Base-by-base conservation (phyloP, 1,140 invertebrate species). In the Hycleus phaleratus region DNA sequence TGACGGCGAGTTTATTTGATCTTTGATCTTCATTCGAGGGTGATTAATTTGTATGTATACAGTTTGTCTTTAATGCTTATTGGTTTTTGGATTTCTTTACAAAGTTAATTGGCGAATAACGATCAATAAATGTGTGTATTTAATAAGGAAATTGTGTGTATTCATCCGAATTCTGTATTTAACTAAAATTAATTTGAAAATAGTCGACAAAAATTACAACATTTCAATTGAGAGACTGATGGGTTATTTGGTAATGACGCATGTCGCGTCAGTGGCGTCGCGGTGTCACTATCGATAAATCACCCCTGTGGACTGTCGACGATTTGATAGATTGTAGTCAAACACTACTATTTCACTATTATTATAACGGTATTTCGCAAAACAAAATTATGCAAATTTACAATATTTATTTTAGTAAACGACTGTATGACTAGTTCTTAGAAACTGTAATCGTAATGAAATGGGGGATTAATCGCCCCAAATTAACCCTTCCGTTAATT, bases 401-500 rank as follows among this genome's bases (percentile, higher is more conserved):
- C 7, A 32, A 32, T 2, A 32, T 32, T 32, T 32, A 32, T 32
- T 32, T 32, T 32, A 32, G 32, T 5, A 32, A 32, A 7, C 4
- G 32, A 4, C 7, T 32, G 0, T 32, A 32, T 7, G 32, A 5
- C 4, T 32, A 42, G 10, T 42, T 42, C 40, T 42, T 7, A 46
- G 9, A 18, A 46, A 46, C 18, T 10, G 43, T 44, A 24, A 11
- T 42, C 11, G 9, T 42, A 7, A n/a, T 42, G 40, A 55, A 48
- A 63, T 63, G 44, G 38, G 46, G 46, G 60, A 63, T 60, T 63
- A 63, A 63, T 63, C 40, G 40, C 58, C 48, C 46, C 46, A 63
- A 63, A 63, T 63, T 60, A 63, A 63, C 62, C 62, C 62, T 63
- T 63, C 55, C 59, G 58, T 58, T 63, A 63, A 63, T 63, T 61